Conservation (phyloP, 2,113 vertebrate genomes). For the Cricetomys ansorgei region DNA sequence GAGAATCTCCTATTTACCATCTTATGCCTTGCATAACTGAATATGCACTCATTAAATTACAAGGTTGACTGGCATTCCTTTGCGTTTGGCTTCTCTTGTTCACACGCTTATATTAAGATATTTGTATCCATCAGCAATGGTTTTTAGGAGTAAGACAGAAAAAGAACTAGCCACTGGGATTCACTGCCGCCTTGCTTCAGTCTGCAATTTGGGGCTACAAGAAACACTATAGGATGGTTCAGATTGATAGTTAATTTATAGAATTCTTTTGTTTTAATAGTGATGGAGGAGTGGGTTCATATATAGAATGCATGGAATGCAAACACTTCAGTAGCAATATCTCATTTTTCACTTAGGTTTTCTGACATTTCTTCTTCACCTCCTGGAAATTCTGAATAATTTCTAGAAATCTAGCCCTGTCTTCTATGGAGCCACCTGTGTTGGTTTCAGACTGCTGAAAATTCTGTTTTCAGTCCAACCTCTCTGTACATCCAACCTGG, state of each 20-base stretch:
- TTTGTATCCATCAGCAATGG: not conserved
- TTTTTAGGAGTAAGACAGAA: not conserved
- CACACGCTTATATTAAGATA: not conserved
- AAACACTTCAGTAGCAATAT: not conserved
- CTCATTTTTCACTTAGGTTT: not conserved
- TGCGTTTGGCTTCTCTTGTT: not conserved
- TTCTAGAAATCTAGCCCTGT: not conserved
- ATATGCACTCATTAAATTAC: not conserved
- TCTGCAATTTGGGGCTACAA: not conserved
- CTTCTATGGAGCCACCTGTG: not conserved
- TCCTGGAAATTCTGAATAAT: not conserved
- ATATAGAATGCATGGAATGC: not conserved
- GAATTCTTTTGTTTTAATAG: not conserved
- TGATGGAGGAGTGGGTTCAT: not conserved
- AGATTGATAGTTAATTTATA: not conserved
- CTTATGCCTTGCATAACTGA: not conserved
- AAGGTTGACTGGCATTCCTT: not conserved
- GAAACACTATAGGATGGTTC: not conserved
- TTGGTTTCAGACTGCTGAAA: not conserved
- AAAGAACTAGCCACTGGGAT: not conserved
- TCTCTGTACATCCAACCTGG: not conserved
- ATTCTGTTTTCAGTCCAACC: not conserved
- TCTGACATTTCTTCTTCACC: not conserved
- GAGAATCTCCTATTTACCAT: not conserved
- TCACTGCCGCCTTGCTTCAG: not conserved